A percentile compares a stretch with the other conserved stretches of the same genome.
Conservation (phyloP, 2,113 vertebrate genomes). For the Cephalophus harveyi region DNA sequence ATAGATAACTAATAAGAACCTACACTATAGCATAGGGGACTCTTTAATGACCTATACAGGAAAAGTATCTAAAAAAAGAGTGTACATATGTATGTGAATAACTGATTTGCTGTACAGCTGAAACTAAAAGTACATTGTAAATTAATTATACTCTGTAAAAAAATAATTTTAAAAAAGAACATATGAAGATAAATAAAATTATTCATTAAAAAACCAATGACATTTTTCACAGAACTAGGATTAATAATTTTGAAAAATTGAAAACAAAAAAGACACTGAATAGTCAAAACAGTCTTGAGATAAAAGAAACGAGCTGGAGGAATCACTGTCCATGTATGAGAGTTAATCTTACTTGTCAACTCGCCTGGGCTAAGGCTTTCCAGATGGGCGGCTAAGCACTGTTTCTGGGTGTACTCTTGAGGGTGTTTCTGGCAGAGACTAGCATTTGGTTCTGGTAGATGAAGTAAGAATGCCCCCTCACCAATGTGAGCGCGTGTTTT, state of each 20-base stretch:
- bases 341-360: not conserved
- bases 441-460: not conserved
- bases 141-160: not conserved
- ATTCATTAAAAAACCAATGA: not conserved
- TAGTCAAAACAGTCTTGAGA: not conserved
- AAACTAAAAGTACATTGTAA: not conserved
- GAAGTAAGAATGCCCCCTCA: not conserved
- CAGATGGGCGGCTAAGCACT: not conserved
- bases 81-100: not conserved
- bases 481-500: not conserved
- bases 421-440: not conserved
- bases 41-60: not conserved
- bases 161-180: not conserved
- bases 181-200: not conserved
- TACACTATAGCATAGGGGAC: not conserved
- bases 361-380: not conserved
- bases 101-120: not conserved
- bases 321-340: not conserved
- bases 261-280: not conserved
- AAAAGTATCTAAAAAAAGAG: not conserved
- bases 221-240: not conserved
- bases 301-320: not conserved
- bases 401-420: not conserved
- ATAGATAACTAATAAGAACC: not conserved
- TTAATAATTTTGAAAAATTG: not conserved